Conservation (phyloP, 1,140 invertebrate genomes). For the Ephestia elutella region DNA sequence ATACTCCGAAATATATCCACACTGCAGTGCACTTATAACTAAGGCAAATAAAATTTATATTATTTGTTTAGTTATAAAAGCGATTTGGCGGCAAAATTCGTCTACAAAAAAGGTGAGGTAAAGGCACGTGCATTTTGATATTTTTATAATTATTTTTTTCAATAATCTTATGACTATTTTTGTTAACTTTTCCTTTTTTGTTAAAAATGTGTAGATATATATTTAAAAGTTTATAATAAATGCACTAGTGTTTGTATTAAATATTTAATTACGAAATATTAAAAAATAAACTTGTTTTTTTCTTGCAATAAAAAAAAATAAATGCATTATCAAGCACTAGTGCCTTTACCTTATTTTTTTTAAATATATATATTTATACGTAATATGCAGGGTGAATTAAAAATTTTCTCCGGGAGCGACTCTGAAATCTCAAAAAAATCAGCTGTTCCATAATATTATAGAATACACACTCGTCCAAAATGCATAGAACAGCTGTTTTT, state of each 20-base stretch:
- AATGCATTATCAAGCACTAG: constrained; percentile 30
- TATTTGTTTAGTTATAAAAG: constrained; percentile 7
- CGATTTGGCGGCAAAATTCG: background rate
- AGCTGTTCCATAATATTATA: too few species aligned
- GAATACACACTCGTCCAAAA: too few species aligned
- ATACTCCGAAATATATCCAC: background rate
- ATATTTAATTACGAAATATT: background rate
- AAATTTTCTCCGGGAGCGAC: too few species aligned
- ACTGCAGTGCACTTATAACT: background rate
- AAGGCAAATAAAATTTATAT: background rate
- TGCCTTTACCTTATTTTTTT: constrained; percentile 34
- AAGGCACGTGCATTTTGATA: constrained; percentile 14
- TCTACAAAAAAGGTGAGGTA: constrained; percentile 19
- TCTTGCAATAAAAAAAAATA: background rate
- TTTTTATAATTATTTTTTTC: background rate
- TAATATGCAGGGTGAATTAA: too few species aligned
- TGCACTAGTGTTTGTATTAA: constrained; percentile 30
- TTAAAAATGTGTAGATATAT: too few species aligned
- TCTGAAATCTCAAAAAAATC: too few species aligned
- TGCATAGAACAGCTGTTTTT: too few species aligned
- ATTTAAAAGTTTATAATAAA: background rate
- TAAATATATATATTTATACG: background rate
- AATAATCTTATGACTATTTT: background rate
- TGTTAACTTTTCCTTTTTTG: constrained; percentile 5
- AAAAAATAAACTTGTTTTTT: background rate